phyloP scores from a whole-genome alignment of 2,888 invertebrate genomes.

The Embidobia sp. region DNA sequence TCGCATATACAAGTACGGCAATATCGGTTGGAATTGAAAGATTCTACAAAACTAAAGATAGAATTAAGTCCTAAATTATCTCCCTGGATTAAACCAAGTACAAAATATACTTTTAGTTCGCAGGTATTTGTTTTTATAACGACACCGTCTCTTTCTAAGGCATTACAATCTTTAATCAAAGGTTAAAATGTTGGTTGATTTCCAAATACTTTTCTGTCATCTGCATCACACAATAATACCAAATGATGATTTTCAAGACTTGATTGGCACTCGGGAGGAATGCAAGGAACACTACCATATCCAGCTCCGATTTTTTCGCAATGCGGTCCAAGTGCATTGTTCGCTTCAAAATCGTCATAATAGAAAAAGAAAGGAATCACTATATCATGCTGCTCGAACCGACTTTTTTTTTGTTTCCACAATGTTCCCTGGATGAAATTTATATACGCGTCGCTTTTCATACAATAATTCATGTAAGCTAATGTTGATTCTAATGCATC shows the following conservation, averaged over 20 bases:
- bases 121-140: neutral
- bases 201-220: constrained; percentile 16
- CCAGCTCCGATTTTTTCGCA: constrained; percentile 16
- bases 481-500: too few species aligned
- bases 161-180: constrained; percentile 3
- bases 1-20: constrained; percentile 4
- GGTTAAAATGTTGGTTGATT: constrained; percentile 13
- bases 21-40: constrained; percentile 46
- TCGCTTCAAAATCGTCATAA: constrained; percentile 21
- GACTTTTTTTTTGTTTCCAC: too few species aligned
- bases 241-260: constrained; percentile 21
- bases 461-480: too few species aligned
- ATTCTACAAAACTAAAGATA: constrained; percentile 54
- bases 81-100: constrained; percentile 35
- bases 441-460: too few species aligned
- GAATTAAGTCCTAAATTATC: constrained; percentile 63
- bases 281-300: neutral
- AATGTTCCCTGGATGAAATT: too few species aligned
- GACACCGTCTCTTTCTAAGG: constrained; percentile 11
- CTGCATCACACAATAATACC: neutral
- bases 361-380: too few species aligned
- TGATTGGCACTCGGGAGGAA: constrained; percentile 12
- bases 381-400: too few species aligned
- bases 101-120: constrained; percentile 12
- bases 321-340: constrained; percentile 21